Evolutionary conservation across 2,888 invertebrate genomes (phyloP), one percentile per base, ranked within the genome.

Genomic region (Tenthredo scrophulariae): DNA sequence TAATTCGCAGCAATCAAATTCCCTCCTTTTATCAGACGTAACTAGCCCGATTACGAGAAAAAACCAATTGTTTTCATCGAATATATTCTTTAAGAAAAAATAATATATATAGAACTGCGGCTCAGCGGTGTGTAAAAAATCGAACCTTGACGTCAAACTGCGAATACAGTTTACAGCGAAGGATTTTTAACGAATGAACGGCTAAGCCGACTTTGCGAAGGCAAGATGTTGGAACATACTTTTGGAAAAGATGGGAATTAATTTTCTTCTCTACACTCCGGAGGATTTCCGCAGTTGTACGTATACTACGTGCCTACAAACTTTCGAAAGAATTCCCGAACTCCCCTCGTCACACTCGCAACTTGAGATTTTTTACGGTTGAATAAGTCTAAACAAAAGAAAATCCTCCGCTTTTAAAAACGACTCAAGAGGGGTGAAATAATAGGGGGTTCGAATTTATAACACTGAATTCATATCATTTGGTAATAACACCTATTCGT

Each of bases 221-320:
- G 40, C 22, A 80, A 62, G 80, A 80, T 58, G 58, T 62, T 62
- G 80, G 40, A 62, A 62, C 80, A 62, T 80, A 80, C 58, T 62
- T 79, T 80, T 6, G 13, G 13, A 18, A 40, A 40, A n/a, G 43
- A 74, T 74, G 74, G 80, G 80, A 62, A 80, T 80, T 80, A 80
- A 80, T 80, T 80, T 58, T 80, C 58, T 80, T 22, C 80, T 80
- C 80, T 50, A 50, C 15, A 50, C 33, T 77, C 50, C 50, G 29
- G 77, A 54, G 18, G 33, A 29, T 77, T 77, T n/a, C n/a, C 46
- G 6, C 50, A 26, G 18, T 22, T 18, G 54, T 77, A 54, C 29
- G 29, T 29, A n/a, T n/a, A 22, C 54, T 40, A 22, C 37, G 62
- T 37, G 40, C 62, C 62, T 10, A 62, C 58, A 80, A 80, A 58